A percentile compares a stretch with the other conserved stretches of the same genome.
Conservation (phyloP, 2,113 vertebrate genomes). For the Siphamia tubifer region DNA sequence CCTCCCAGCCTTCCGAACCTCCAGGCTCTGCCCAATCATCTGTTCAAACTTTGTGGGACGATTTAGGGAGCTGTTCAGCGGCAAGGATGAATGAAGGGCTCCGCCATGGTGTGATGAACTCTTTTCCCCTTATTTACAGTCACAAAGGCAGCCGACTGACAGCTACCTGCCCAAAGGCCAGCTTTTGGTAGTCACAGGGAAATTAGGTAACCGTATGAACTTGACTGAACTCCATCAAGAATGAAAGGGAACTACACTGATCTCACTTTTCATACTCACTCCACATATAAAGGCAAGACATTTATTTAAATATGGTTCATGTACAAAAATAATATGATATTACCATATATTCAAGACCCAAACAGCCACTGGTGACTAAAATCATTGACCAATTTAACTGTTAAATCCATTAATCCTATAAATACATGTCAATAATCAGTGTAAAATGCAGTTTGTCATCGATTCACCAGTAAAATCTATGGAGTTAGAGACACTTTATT, state of each 20-base stretch:
- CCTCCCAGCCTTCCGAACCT: background rate
- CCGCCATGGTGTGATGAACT: slow-evolving; percentile 8
- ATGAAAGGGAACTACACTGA: background rate
- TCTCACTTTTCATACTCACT: background rate
- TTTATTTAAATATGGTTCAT: too few species aligned
- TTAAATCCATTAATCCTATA: too few species aligned
- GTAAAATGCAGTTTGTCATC: too few species aligned
- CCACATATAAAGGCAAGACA: too few species aligned
- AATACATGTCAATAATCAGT: too few species aligned
- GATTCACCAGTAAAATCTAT: too few species aligned
- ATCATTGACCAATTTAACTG: too few species aligned
- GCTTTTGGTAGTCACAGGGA: slow-evolving; percentile 18
- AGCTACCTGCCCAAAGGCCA: slow-evolving; percentile 22
- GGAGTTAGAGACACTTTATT: too few species aligned
- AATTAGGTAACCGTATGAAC: slow-evolving; percentile 15
- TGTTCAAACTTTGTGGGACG: slow-evolving; percentile 28
- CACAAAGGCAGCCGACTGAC: background rate
- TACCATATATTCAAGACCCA: too few species aligned
- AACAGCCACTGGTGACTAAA: too few species aligned
- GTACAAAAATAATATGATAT: too few species aligned
- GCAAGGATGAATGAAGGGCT: slow-evolving; percentile 56
- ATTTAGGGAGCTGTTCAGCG: slow-evolving; percentile 36
- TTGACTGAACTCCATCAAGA: slow-evolving; percentile 14
- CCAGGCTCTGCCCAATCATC: slow-evolving; percentile 23
- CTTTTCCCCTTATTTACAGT: slow-evolving; percentile 51